These are phyloP conservation scores for Syndactyla subalaris DNA, from an alignment of 2,797 vertebrate genomes.

Conservation along the genomic window DNA sequence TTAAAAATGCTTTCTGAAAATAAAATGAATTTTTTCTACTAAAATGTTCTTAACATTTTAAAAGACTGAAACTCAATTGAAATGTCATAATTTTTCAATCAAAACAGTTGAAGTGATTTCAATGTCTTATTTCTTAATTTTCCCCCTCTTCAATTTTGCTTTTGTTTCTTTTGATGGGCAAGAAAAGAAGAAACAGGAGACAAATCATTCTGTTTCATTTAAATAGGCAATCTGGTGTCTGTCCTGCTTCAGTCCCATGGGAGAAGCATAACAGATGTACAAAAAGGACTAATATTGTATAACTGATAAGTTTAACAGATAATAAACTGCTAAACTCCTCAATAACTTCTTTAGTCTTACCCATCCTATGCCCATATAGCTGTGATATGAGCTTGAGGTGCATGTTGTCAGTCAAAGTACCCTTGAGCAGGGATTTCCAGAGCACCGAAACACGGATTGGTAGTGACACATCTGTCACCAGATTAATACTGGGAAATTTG, in stretches of 20 bases:
- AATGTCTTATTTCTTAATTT: neutral
- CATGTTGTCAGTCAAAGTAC: accelerated
- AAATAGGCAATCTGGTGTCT: slow-evolving; percentile 1
- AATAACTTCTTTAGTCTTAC: neutral
- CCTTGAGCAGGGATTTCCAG: neutral
- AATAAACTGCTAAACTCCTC: neutral
- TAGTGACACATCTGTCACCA: neutral
- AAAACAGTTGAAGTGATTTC: neutral
- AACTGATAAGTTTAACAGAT: neutral
- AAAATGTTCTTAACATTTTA: neutral
- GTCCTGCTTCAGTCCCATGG: neutral
- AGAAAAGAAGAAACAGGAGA: neutral
- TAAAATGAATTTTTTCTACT: neutral
- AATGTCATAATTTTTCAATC: neutral
- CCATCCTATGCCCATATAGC: neutral
- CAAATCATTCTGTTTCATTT: neutral
- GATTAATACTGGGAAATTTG: neutral
- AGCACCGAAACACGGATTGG: neutral
- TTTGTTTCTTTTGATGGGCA: neutral
- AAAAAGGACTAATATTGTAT: neutral
- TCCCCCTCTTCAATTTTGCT: neutral
- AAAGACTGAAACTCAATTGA: neutral
- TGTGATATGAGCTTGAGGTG: neutral
- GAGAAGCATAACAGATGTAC: slow-evolving; percentile 1
- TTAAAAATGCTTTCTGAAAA: neutral